phyloP scores from a whole-genome alignment of 1,140 invertebrate genomes.

The Bombus ignitus region DNA sequence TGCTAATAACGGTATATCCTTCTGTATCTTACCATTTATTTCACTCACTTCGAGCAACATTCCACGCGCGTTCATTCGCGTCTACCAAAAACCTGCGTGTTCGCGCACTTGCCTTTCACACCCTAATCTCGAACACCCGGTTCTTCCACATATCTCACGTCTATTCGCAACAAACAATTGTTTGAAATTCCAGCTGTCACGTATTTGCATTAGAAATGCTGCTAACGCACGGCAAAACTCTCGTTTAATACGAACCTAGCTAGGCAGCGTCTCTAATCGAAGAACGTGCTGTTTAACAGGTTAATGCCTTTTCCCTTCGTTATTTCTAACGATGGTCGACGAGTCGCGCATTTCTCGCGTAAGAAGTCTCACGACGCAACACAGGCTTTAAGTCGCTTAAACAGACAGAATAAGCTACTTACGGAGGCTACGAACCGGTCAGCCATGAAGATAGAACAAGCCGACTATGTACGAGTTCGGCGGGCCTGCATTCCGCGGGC shows the following conservation, averaged over 20 bases:
- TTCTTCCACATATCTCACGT: neutral
- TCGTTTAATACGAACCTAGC: neutral
- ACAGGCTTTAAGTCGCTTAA: slow-evolving; percentile 38
- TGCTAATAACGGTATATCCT: no score
- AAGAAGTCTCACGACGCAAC: neutral
- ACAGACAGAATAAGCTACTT: slow-evolving; percentile 58
- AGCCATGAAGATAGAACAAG: slow-evolving; percentile 37
- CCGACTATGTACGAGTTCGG: slow-evolving; percentile 39
- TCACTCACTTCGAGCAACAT: neutral
- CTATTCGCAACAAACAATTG: neutral
- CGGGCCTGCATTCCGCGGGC: slow-evolving; percentile 55
- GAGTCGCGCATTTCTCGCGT: neutral
- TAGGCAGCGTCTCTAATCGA: neutral
- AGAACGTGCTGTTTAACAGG: neutral
- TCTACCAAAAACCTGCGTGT: neutral
- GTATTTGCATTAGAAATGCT: neutral
- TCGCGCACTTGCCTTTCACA: neutral
- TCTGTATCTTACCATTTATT: neutral
- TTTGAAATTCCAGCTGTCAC: neutral
- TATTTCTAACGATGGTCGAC: neutral
- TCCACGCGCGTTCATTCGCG: neutral
- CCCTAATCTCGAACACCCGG: neutral
- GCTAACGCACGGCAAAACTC: neutral
- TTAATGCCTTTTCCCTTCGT: neutral
- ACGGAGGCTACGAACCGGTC: slow-evolving; percentile 44